Evolutionary conservation across 2,797 vertebrate species (phyloP).

Genomic region (Micromesistius poutassou): DNA sequence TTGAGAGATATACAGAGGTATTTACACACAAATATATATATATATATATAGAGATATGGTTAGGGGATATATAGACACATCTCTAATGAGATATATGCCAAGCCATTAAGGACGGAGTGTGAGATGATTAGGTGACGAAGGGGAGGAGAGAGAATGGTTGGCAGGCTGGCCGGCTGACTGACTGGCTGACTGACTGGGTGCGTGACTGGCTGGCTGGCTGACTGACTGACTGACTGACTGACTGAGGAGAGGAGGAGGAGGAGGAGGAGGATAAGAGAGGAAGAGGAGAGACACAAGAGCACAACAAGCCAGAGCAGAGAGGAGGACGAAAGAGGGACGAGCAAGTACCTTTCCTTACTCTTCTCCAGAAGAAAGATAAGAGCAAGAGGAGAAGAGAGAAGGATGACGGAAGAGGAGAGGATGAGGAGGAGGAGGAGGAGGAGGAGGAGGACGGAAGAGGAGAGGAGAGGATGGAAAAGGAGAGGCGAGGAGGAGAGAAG

Average conservation of each 20-base stretch:
- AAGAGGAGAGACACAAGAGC: neutral
- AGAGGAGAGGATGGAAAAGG: constrained; percentile 3
- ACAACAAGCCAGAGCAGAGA: neutral
- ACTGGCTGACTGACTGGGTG: neutral
- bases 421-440: constrained; percentile 14
- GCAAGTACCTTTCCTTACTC: neutral
- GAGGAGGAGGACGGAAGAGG: constrained; percentile 19
- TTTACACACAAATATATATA: neutral
- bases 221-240: neutral
- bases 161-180: neutral
- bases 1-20: neutral
- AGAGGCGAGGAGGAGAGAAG: constrained; percentile 4
- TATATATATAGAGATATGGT: neutral
- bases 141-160: neutral
- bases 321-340: neutral
- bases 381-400: neutral
- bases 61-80: neutral
- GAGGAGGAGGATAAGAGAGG: neutral
- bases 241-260: neutral
- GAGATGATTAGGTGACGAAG: neutral
- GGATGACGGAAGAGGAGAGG: neutral
- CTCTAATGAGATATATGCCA: neutral
- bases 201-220: neutral
- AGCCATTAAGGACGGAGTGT: neutral
- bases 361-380: neutral